A percentile compares a stretch with the other conserved stretches of the same genome.
phyloP scores from a whole-genome alignment of 2,113 vertebrate species.

The Tautogolabrus adspersus region DNA sequence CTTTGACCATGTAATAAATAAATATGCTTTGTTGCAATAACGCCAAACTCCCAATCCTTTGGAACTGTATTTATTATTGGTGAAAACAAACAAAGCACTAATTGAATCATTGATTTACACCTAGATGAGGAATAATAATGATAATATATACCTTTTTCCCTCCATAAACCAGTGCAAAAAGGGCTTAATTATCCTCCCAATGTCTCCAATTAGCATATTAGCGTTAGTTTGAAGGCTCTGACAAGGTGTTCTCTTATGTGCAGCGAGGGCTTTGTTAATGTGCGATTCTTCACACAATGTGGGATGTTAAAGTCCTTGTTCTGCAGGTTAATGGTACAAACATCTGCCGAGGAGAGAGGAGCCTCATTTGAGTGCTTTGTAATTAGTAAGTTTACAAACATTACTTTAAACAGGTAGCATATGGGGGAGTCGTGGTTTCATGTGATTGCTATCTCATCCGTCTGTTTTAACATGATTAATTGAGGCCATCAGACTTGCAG shows the following conservation, averaged over 20 bases:
- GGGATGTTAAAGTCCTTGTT: conserved; percentile 51
- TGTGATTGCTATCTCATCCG: conserved; percentile 71
- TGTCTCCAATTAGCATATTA: neutral
- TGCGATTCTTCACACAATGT: conserved; percentile 45
- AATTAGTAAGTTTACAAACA: conserved; percentile 76
- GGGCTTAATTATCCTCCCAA: neutral
- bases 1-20: neutral
- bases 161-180: conserved; percentile 12
- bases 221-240: neutral
- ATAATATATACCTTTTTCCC: neutral
- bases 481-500: conserved; percentile 63
- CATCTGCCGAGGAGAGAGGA: conserved; percentile 70
- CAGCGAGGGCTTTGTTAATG: conserved; percentile 34
- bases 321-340: conserved; percentile 70
- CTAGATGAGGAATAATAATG: neutral
- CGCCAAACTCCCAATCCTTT: neutral
- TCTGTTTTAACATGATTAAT: conserved; percentile 79
- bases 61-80: neutral
- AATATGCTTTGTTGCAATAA: neutral
- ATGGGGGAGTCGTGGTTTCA: conserved; percentile 75
- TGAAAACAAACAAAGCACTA: conserved; percentile 38
- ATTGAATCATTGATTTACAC: conserved; percentile 59
- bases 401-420: conserved; percentile 77
- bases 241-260: neutral
- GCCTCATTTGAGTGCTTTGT: conserved; percentile 63